Evolutionary conservation across 2,113 vertebrate species (phyloP).

Genomic region (Tetraodon nigroviridis): DNA sequence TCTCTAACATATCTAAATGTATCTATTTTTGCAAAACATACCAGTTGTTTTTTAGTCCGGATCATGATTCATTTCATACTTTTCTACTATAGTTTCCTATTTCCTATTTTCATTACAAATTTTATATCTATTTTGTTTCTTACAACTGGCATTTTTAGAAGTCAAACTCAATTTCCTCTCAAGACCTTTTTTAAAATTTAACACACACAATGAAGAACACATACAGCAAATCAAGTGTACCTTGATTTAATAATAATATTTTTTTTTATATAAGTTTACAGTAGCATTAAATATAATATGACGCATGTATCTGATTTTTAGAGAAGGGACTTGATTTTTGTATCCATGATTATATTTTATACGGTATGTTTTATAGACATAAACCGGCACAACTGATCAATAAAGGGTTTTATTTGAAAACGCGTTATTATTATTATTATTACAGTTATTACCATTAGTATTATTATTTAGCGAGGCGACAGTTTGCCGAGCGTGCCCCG

Average conservation of each 20-base stretch:
- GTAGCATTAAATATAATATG: conserved; percentile 29
- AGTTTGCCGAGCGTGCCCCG: conserved; percentile 37
- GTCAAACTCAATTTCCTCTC: neutral
- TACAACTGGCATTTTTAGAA: conserved; percentile 5
- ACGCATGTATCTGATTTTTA: conserved; percentile 48
- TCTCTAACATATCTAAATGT: too few relatives aligned
- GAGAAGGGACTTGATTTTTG: conserved; percentile 38
- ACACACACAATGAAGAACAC: conserved; percentile 9
- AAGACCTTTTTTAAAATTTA: neutral
- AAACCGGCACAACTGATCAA: conserved; percentile 31
- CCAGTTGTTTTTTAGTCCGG: neutral
- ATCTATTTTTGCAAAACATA: neutral
- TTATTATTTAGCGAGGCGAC: conserved; percentile 8
- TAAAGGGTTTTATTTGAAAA: conserved; percentile 8
- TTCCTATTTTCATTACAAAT: conserved; percentile 42
- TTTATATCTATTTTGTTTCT: conserved; percentile 4
- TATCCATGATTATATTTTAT: conserved; percentile 59
- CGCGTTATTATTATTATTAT: neutral
- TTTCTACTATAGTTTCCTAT: conserved; percentile 6
- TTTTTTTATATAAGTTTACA: conserved; percentile 38
- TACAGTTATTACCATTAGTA: neutral
- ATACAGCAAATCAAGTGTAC: conserved; percentile 12
- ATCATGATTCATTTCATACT: neutral
- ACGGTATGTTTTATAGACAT: conserved; percentile 49
- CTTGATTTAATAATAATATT: conserved; percentile 5